Evolutionary conservation across 1,140 invertebrate genomes (phyloP), one percentile per base, ranked within the genome.

Genomic region (Maconellicoccus hirsutus): DNA sequence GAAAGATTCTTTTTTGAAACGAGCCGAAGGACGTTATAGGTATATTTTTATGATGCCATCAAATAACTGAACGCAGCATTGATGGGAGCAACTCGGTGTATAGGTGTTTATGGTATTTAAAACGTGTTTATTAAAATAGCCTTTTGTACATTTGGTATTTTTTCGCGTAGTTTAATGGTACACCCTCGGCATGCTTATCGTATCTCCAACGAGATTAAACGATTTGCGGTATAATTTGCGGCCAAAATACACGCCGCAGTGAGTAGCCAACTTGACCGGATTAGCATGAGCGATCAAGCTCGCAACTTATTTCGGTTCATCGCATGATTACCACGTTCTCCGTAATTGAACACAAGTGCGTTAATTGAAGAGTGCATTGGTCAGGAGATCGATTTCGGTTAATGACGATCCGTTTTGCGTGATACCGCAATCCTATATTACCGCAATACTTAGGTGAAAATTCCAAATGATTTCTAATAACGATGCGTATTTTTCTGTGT

Each of bases 1-100:
- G 19, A 66, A 22, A 19, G 10, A 66, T 66, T 66, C 61, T 23
- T 66, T 66, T 66, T 12, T 25, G 61, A 23, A 66, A 22, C 10
- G 19, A 66, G 61, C 61, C 61, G 61, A 66, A 66, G 61, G 61
- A 66, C 61, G 61, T 23, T 66, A 66, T 66, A 66, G 16, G 22
- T 66, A 66, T 66, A 25, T 66, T 66, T 66, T 66, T 66, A 66
- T 66, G 61, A 66, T 25, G 61, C 61, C 61, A 66, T 66, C 61
- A 10, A 66, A 10, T n/a, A n/a, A 26, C 1, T 8, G 25, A 12
- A 66, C 16, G 42, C 6, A 52, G 12, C 42, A 16, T 33, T 33
- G 29, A 33, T 33, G 29, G 29, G 4, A 33, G 12, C 29, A 33
- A 33, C 29, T 6, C 6, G 42, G 42, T 16, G 16, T 52, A 33